phyloP scores from a whole-genome alignment of 2,113 vertebrate genomes.

The Pteruthius melanotis region DNA sequence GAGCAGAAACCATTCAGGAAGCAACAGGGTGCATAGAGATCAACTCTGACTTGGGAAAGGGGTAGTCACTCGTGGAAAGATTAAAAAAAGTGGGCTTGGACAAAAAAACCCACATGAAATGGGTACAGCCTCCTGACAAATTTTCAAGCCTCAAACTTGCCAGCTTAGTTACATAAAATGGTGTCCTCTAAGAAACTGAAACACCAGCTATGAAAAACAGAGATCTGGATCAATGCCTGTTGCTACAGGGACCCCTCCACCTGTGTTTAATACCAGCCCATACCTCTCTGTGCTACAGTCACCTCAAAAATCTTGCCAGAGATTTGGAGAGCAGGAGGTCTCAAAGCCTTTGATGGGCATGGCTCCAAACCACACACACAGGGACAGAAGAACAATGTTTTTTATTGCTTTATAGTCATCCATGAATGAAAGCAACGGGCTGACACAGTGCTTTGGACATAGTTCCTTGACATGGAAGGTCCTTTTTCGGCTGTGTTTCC shows the following conservation, averaged over 20 bases:
- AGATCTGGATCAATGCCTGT: not conserved
- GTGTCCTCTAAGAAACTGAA: not conserved
- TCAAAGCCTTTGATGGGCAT: not conserved
- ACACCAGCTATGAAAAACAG: not conserved
- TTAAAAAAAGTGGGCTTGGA: not conserved
- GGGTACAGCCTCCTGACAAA: not conserved
- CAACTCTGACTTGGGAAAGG: not conserved
- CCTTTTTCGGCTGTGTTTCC: not conserved
- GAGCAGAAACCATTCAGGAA: not conserved
- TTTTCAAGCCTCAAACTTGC: not conserved
- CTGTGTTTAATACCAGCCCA: not conserved
- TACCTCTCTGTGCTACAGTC: not conserved
- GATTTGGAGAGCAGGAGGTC: not conserved
- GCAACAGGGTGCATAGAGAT: not conserved
- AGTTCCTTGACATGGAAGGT: not conserved
- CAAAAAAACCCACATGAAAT: not conserved
- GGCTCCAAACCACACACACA: not conserved
- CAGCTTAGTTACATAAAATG: not conserved
- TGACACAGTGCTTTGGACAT: not conserved
- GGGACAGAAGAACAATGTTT: not conserved
- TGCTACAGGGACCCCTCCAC: not conserved
- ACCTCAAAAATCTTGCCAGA: not conserved
- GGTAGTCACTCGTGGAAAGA: not conserved
- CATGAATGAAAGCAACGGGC: not conserved
- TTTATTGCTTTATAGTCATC: not conserved